Conservation (phyloP, 2,797 vertebrate genomes). For the Tarsius wallacei region DNA sequence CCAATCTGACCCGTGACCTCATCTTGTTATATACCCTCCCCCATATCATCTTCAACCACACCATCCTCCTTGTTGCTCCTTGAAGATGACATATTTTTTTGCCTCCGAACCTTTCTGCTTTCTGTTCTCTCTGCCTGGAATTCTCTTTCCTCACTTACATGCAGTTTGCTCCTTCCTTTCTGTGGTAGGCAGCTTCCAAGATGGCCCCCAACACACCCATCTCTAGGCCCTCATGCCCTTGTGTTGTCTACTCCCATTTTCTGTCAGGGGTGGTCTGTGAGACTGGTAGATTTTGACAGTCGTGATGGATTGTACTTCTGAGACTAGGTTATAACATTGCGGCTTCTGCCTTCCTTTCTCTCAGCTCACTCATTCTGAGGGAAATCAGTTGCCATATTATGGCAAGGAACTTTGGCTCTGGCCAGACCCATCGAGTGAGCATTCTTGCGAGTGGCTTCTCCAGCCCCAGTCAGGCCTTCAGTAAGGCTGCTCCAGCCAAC, state of each 20-base stretch:
- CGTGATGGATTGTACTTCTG: background rate
- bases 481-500: background rate
- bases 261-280: background rate
- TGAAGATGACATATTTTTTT: background rate
- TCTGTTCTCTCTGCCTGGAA: background rate
- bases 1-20: background rate
- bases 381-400: background rate
- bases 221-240: accelerated
- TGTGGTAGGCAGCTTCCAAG: background rate
- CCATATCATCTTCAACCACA: background rate
- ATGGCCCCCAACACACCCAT: accelerated
- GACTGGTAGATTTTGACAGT: background rate
- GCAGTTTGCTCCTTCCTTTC: background rate
- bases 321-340: background rate
- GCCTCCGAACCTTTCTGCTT: background rate
- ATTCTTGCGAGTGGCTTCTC: background rate
- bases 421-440: background rate
- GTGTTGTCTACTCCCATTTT: background rate
- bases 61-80: too few species aligned
- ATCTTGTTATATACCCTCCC: background rate
- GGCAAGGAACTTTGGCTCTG: background rate
- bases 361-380: accelerated
- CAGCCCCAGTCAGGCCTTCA: background rate
- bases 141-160: background rate
- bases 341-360: background rate